These are phyloP conservation scores for Heliconius eleuchia DNA, from an alignment of 1,140 invertebrate species.

Conservation along the genomic window DNA sequence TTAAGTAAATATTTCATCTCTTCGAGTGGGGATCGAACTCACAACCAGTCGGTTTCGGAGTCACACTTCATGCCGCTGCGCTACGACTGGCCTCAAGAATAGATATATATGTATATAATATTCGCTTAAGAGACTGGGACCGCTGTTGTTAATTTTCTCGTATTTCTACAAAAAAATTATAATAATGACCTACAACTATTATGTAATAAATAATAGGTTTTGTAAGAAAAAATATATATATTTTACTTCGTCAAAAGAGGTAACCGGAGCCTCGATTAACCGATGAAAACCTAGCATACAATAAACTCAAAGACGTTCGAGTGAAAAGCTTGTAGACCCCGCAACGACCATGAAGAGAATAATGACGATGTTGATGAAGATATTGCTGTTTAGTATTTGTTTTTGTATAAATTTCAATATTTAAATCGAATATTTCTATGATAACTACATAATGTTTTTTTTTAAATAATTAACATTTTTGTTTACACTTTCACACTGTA, in stretches of 20 bases:
- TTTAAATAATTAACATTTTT: too few species aligned
- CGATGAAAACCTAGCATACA: constrained; percentile 12
- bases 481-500: too few species aligned
- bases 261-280: constrained; percentile 9
- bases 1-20: too few species aligned
- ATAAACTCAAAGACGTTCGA: constrained; percentile 13
- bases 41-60: too few species aligned
- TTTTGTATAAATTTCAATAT: constrained; percentile 1
- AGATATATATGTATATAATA: background rate
- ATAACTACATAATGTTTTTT: too few species aligned
- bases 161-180: background rate
- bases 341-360: constrained; percentile 8
- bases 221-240: background rate
- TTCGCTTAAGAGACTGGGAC: background rate
- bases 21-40: too few species aligned
- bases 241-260: constrained; percentile 11
- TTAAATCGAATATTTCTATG: background rate
- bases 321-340: constrained; percentile 13
- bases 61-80: too few species aligned
- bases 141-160: background rate
- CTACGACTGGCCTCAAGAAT: too few species aligned
- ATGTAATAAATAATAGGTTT: background rate
- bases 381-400: constrained; percentile 8
- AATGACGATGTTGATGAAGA: constrained; percentile 10
- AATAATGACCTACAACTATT: background rate